Evolutionary conservation across 2,888 invertebrate genomes (phyloP).

Genomic region (Syrista parreyssii): DNA sequence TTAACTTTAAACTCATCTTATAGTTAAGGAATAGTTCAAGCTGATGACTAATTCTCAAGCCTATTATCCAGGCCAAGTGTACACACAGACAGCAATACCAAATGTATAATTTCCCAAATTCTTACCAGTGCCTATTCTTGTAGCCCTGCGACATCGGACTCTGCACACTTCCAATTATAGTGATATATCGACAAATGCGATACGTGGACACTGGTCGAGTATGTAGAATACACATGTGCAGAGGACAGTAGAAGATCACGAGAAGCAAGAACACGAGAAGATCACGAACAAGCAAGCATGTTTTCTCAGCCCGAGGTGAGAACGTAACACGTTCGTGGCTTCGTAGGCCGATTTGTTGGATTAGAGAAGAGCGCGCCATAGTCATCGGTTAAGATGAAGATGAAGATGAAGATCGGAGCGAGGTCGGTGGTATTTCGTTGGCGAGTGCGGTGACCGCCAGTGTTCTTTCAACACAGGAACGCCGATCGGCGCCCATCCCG

Average conservation of each 20-base stretch:
- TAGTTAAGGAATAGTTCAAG: neutral
- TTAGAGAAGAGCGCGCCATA: slow-evolving; percentile 1
- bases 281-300: neutral
- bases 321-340: neutral
- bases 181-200: slow-evolving; percentile 24
- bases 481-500: slow-evolving; percentile 10
- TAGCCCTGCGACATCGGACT: slow-evolving; percentile 16
- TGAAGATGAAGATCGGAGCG: slow-evolving; percentile 4
- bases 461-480: slow-evolving; percentile 18
- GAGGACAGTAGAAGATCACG: neutral
- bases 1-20: neutral
- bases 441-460: slow-evolving; percentile 15
- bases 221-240: neutral
- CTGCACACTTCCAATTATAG: slow-evolving; percentile 34
- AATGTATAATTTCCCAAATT: neutral
- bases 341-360: slow-evolving; percentile 2
- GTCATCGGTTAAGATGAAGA: neutral
- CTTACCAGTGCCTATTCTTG: neutral
- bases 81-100: neutral
- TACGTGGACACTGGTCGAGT: neutral
- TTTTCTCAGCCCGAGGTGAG: slow-evolving; percentile 2
- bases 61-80: neutral
- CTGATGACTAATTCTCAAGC: neutral
- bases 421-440: slow-evolving; percentile 5
- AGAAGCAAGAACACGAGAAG: neutral